Evolutionary conservation across 2,113 vertebrate species (phyloP).

Genomic region (Chelonoidis abingdonii): DNA sequence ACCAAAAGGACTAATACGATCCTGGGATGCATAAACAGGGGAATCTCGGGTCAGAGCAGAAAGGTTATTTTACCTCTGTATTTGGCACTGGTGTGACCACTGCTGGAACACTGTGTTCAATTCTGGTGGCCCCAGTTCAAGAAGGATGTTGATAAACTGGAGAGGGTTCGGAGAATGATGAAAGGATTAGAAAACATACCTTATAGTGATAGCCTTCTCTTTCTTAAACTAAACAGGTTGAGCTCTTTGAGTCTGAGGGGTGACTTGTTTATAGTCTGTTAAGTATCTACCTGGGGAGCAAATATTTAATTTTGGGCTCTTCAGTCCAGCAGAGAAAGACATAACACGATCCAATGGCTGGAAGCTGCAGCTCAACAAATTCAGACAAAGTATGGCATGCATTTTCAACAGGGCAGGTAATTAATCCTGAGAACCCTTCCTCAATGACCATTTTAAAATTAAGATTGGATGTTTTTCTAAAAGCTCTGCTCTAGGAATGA

Average conservation of each 20-base stretch:
- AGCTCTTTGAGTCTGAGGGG: no score
- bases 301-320: no score
- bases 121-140: background rate
- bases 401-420: background rate
- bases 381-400: background rate
- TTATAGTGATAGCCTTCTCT: background rate
- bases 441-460: background rate
- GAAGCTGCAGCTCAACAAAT: no score
- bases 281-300: no score
- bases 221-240: no score
- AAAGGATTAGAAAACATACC: background rate
- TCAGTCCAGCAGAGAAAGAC: no score
- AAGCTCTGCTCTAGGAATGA: background rate
- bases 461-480: background rate
- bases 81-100: background rate
- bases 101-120: background rate
- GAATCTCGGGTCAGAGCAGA: background rate
- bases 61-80: background rate
- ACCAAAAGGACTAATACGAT: background rate
- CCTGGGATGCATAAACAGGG: background rate
- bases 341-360: no score
- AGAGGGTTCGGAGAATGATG: background rate
- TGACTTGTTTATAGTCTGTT: background rate
- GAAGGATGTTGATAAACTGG: background rate
- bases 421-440: background rate